phyloP scores from a whole-genome alignment of 1,140 invertebrate genomes.

The Zaprionus vittiger region DNA sequence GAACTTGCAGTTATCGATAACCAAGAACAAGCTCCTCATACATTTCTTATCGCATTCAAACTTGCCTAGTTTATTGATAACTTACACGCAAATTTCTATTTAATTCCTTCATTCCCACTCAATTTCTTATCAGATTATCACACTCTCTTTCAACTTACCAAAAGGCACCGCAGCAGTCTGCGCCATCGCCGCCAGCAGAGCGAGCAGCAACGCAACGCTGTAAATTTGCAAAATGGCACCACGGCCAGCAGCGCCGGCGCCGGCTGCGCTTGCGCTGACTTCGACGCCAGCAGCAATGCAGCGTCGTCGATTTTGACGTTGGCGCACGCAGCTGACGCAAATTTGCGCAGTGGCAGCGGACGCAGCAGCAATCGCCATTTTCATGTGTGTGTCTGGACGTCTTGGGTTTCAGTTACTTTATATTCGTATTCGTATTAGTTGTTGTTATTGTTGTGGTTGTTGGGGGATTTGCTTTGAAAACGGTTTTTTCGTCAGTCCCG shows the following conservation, averaged over 20 bases:
- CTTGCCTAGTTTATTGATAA: background rate
- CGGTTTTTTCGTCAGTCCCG: constrained; percentile 64
- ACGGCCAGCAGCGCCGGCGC: constrained; percentile 24
- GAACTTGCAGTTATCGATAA: background rate
- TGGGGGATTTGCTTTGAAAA: constrained; percentile 52
- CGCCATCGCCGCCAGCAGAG: constrained; percentile 64
- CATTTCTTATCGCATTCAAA: background rate
- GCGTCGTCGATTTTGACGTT: constrained; percentile 52
- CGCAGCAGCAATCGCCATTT: constrained; percentile 63
- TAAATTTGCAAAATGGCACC: constrained; percentile 68
- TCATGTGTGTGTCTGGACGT: constrained; percentile 42
- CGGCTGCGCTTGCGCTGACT: constrained; percentile 33
- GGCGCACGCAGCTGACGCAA: constrained; percentile 66
- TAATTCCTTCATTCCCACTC: background rate
- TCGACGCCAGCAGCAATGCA: constrained; percentile 29
- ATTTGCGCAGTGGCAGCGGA: constrained; percentile 26
- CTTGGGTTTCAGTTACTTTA: constrained; percentile 45
- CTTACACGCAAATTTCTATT: background rate
- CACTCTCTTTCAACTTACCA: constrained; percentile 55
- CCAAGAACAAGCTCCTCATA: background rate
- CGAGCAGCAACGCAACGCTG: constrained; percentile 53
- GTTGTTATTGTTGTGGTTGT: constrained; percentile 4
- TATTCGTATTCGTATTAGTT: constrained; percentile 17
- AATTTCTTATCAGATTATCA: background rate
- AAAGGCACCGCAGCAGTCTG: constrained; percentile 72